Conservation (phyloP, 2,797 vertebrate genomes). For the Tiaroga cobitis region DNA sequence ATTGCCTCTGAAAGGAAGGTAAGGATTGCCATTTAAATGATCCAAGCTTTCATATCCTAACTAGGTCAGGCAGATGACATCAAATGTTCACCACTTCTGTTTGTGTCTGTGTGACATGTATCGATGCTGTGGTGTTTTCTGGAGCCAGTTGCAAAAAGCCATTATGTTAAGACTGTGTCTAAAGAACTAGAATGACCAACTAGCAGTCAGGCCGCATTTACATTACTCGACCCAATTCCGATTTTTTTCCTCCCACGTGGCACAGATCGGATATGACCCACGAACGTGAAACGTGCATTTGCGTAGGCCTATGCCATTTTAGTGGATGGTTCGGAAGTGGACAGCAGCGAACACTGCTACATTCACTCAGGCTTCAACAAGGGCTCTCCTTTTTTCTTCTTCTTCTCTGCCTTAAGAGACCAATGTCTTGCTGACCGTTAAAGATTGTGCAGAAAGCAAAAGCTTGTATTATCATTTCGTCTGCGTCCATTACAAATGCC, state of each 20-base stretch:
- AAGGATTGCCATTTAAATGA: slow-evolving; percentile 32
- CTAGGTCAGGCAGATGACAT: slow-evolving; percentile 45
- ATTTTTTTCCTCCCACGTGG: not conserved
- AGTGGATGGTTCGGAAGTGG: not conserved
- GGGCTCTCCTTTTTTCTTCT: not conserved
- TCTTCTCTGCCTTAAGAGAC: not conserved
- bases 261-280: not conserved
- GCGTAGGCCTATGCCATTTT: not conserved
- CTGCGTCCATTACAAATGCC: not conserved
- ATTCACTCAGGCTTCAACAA: not conserved
- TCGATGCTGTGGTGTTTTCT: not conserved
- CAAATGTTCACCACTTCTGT: slow-evolving; percentile 30
- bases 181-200: not conserved
- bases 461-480: not conserved
- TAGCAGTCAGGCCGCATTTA: not conserved
- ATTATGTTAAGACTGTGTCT: not conserved
- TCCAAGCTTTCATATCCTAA: slow-evolving; percentile 16
- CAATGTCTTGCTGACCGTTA: not conserved
- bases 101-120: not conserved
- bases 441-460: not conserved
- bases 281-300: not conserved
- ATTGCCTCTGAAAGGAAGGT: slow-evolving; percentile 20
- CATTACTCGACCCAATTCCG: not conserved
- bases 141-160: not conserved
- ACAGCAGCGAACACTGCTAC: not conserved